Percentiles rank a stretch among this genome's conserved stretches.
These are phyloP conservation scores for Macrobrachium nipponense DNA, from an alignment of 1,140 invertebrate species.

Conservation along the genomic window DNA sequence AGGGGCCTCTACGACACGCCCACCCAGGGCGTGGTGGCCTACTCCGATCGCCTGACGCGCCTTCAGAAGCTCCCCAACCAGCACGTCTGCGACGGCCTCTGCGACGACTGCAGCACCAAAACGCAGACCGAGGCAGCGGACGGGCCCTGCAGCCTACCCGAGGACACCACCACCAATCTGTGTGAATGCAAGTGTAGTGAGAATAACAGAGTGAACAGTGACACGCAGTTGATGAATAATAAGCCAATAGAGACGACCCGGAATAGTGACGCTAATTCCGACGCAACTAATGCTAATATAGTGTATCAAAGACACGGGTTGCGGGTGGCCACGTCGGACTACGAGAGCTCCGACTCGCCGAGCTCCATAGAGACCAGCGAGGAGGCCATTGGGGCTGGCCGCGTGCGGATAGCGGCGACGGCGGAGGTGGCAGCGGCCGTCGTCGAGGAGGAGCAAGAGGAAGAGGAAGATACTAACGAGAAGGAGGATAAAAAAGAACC, in stretches of 20 bases:
- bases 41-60: conserved; percentile 44
- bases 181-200: conserved; percentile 40
- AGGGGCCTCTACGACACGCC: conserved; percentile 33
- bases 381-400: conserved; percentile 18
- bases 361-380: conserved; percentile 48
- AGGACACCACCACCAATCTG: conserved; percentile 7
- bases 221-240: background rate
- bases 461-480: conserved; percentile 13
- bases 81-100: conserved; percentile 45
- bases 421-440: conserved; percentile 40
- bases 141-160: conserved; percentile 32
- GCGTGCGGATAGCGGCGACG: conserved; percentile 28
- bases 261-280: conserved; percentile 8
- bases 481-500: background rate
- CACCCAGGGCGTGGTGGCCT: conserved; percentile 14
- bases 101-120: conserved; percentile 39
- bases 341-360: conserved; percentile 47
- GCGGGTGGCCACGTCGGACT: conserved; percentile 44
- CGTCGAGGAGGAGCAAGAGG: conserved; percentile 35
- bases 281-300: conserved; percentile 25
- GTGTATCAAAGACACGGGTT: conserved; percentile 5
- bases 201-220: background rate
- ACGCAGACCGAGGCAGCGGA: conserved; percentile 27
- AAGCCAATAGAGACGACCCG: background rate
- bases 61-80: conserved; percentile 50